Evolutionary conservation across 2,888 invertebrate species (phyloP).

Genomic region (Hymenopus coronatus): DNA sequence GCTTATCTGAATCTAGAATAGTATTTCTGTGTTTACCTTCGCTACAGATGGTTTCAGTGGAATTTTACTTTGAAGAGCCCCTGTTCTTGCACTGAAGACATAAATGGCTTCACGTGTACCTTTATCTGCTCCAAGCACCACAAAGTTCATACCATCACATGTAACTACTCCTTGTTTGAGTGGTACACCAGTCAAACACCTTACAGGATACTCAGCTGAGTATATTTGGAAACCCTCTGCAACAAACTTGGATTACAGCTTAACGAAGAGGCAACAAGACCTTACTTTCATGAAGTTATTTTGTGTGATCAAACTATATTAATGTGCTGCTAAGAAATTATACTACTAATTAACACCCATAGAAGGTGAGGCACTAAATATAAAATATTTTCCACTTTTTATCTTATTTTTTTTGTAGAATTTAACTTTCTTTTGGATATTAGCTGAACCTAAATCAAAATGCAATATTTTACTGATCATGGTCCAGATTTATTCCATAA

Average conservation of each 20-base stretch:
- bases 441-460: too few relatives aligned
- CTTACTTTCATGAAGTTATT: too few relatives aligned
- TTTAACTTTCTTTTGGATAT: too few relatives aligned
- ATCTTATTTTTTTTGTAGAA: too few relatives aligned
- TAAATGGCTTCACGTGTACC: conserved; percentile 76
- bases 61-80: conserved; percentile 56
- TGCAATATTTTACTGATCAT: too few relatives aligned
- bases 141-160: conserved; percentile 73
- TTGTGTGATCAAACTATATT: too few relatives aligned
- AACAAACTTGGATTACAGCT: conserved; percentile 37
- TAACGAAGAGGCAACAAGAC: too few relatives aligned
- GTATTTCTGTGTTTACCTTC: conserved; percentile 49
- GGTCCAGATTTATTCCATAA: too few relatives aligned
- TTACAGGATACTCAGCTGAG: conserved; percentile 77
- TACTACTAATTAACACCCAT: too few relatives aligned
- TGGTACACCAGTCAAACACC: conserved; percentile 61
- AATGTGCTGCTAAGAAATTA: too few relatives aligned
- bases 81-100: conserved; percentile 79
- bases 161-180: conserved; percentile 79
- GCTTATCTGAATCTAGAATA: not conserved
- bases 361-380: too few relatives aligned
- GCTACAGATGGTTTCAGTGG: conserved; percentile 51
- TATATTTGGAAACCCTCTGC: conserved; percentile 74
- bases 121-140: conserved; percentile 79
- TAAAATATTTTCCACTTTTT: too few relatives aligned